Evolutionary conservation across 2,888 invertebrate genomes (phyloP).

Genomic region (Chrysodeixis includens): DNA sequence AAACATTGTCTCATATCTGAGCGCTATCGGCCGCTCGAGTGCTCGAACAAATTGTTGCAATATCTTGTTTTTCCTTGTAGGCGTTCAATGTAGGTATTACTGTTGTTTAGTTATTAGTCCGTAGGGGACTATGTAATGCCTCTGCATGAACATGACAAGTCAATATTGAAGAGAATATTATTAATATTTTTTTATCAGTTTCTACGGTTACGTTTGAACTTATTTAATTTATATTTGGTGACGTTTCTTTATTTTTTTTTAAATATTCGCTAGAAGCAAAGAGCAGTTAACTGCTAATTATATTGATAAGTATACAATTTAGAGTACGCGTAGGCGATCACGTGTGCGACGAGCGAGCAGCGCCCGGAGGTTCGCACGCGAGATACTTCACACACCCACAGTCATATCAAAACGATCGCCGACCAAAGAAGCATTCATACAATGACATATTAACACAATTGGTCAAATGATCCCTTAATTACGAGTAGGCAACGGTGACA

Average conservation of each 20-base stretch:
- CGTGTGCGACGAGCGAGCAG: not conserved
- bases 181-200: too few relatives aligned
- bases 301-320: not conserved
- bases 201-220: too few relatives aligned
- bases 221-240: too few relatives aligned
- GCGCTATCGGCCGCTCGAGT: not conserved
- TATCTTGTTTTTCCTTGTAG: not conserved
- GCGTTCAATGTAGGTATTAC: too few relatives aligned
- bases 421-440: not conserved
- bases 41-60: not conserved
- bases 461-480: conserved; percentile 9
- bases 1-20: too few relatives aligned
- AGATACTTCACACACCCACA: not conserved
- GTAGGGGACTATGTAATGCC: too few relatives aligned
- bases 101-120: not conserved
- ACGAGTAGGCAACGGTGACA: conserved; percentile 13
- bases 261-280: not conserved
- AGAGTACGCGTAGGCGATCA: not conserved
- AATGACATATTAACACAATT: conserved; percentile 2
- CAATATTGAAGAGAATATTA: too few relatives aligned
- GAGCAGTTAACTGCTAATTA: not conserved
- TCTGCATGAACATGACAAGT: too few relatives aligned
- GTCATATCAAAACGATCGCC: not conserved
- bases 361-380: not conserved
- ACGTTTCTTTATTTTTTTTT: too few relatives aligned